Base-by-base conservation (phyloP, 2,888 invertebrate genomes). In the Mamestra brassicae region DNA sequence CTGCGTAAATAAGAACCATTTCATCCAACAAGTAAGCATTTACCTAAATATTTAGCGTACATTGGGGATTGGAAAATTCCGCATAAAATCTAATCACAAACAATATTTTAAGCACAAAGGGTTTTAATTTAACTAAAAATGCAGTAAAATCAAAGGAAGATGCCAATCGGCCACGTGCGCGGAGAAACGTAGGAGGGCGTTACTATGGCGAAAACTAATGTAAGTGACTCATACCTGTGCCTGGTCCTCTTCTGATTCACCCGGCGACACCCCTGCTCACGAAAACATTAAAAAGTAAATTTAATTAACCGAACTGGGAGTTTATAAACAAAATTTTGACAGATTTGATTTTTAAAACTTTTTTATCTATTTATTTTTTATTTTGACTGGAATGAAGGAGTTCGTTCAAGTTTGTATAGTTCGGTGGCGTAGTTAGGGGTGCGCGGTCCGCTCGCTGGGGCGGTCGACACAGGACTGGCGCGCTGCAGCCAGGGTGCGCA, bases 371-470 rank as follows among this genome's bases (percentile, higher is more conserved):
- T 68, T 66, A 73, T 63, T 78, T 78, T 68, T 45, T 57, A 68
- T 71, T 71, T 72, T 74, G 66, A 74, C 81, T 76, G 55, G 70
- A 83, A 81, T 76, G 69, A 78, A 71, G 75, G 67, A 80, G 86
- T 83, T 84, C 82, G 76, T 65, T 65, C 80, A 88, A 89, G 85
- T 91, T 89, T 85, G 79, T 76, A 70, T 75, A 76, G 83, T 80
- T 85, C 81, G 72, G 84, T 87, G 80, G 78, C 75, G 85, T 83
- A 77, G 84, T 79, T 90, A 90, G 94, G 95, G 96, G 95, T 94
- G 95, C 94, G 94, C 95, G 94, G 90, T 94, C 95, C 95, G 95
- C 94, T 91, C 93, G 75, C 87, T 85, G 87, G 92, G 92, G 94
- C 94, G 94, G 94, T 92, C 90, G 92, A 92, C 90, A 92, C 90